These are phyloP conservation scores for Koerneria pararmatus DNA, from an alignment of 2,888 invertebrate genomes.

Conservation along the genomic window DNA sequence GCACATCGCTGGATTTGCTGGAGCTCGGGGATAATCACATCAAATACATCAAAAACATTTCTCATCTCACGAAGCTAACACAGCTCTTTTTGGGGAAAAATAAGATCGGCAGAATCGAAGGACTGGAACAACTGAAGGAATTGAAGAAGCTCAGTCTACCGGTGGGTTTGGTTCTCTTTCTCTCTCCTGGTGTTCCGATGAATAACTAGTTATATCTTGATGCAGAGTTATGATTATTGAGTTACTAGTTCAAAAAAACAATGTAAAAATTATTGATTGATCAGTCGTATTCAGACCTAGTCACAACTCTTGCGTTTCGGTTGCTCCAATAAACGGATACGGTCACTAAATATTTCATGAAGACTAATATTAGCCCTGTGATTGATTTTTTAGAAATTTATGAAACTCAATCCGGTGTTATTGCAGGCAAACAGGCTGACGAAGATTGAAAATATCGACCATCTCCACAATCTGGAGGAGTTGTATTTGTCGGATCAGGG, in stretches of 20 bases:
- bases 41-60: constrained; percentile 80
- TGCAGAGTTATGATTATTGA: too few relatives aligned
- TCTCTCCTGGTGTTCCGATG: not conserved
- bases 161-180: constrained; percentile 77
- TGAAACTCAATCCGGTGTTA: too few relatives aligned
- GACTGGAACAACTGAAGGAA: constrained; percentile 73
- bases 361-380: too few relatives aligned
- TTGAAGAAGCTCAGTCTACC: constrained; percentile 80
- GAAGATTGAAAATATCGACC: constrained; percentile 79
- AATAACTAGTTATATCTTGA: too few relatives aligned
- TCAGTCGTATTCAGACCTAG: too few relatives aligned
- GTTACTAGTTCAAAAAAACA: too few relatives aligned
- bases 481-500: constrained; percentile 92
- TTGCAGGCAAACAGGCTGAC: constrained; percentile 77
- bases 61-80: constrained; percentile 73
- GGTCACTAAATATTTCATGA: too few relatives aligned
- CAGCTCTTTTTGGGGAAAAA: constrained; percentile 90
- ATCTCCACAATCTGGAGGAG: constrained; percentile 74
- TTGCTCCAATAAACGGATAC: too few relatives aligned
- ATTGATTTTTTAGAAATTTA: too few relatives aligned
- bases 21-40: constrained; percentile 84
- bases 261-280: too few relatives aligned
- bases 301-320: too few relatives aligned
- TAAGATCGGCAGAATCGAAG: constrained; percentile 83
- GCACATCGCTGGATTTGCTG: constrained; percentile 76